Conservation (phyloP, 2,797 vertebrate species). For the Enteromius trimaculatus region DNA sequence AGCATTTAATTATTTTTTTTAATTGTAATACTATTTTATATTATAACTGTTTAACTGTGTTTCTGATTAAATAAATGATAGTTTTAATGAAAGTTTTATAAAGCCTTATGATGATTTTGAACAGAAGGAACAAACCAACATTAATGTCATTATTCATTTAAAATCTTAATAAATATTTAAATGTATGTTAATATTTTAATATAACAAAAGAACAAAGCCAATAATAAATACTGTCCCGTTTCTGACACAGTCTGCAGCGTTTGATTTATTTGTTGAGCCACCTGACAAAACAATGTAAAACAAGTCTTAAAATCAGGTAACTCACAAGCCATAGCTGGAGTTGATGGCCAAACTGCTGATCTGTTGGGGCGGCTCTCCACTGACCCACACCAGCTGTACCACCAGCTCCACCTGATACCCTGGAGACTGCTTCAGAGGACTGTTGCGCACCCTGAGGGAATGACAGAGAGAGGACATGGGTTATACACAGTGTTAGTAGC, state of each 20-base stretch:
- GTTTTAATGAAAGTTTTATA: too few relatives aligned
- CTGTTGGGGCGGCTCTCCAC: conserved; percentile 95
- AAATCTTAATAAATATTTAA: background rate
- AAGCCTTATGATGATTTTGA: background rate
- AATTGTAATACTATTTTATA: background rate
- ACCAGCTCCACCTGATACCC: conserved; percentile 96
- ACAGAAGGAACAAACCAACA: background rate
- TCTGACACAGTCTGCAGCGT: background rate
- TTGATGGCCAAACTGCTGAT: conserved; percentile 96
- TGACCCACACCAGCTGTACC: conserved; percentile 97
- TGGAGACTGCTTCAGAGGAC: conserved; percentile 93
- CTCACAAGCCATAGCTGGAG: conserved; percentile 92
- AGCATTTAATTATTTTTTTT: background rate
- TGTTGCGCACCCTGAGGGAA: conserved; percentile 87
- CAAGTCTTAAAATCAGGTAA: conserved; percentile 21
- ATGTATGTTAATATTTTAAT: background rate
- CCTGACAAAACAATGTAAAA: background rate
- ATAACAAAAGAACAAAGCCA: background rate
- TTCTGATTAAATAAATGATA: background rate
- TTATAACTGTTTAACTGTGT: background rate
- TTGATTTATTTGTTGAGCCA: background rate
- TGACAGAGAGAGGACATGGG: background rate
- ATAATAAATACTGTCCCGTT: background rate
- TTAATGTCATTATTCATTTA: background rate
- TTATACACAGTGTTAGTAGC: background rate